These are phyloP conservation scores for Eulacestoma nigropectus DNA, from an alignment of 2,113 vertebrate genomes.

Conservation along the genomic window DNA sequence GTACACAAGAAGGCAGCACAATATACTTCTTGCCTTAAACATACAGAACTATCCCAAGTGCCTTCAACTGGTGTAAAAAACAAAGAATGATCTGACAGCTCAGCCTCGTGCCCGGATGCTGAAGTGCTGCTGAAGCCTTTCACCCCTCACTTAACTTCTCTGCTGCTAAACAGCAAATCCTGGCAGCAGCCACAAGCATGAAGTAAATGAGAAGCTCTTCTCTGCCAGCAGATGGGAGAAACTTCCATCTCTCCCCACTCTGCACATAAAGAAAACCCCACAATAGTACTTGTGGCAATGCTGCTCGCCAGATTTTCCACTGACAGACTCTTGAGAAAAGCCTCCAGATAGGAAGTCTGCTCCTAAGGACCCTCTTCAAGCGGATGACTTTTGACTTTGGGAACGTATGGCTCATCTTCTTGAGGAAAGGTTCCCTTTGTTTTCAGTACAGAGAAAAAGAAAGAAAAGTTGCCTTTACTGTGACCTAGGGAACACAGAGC, in stretches of 20 bases:
- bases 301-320: constrained; percentile 30
- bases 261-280: constrained; percentile 19
- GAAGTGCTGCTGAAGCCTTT: constrained; percentile 39
- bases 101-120: neutral
- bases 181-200: neutral
- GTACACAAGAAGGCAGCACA: neutral
- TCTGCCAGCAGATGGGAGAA: constrained; percentile 43
- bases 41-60: neutral
- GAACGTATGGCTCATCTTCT: neutral
- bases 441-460: neutral
- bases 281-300: constrained; percentile 22
- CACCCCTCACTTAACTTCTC: constrained; percentile 36
- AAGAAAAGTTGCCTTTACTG: neutral
- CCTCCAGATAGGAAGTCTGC: neutral
- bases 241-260: constrained; percentile 1
- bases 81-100: constrained; percentile 9
- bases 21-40: neutral
- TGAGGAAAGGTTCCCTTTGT: neutral
- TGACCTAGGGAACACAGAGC: constrained; percentile 7
- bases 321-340: constrained; percentile 11
- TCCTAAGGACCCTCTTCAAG: constrained; percentile 10
- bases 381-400: neutral
- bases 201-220: constrained; percentile 36
- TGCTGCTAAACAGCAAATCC: neutral
- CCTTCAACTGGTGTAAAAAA: neutral